Percentiles rank a stretch among this genome's conserved stretches.
Evolutionary conservation across 2,797 vertebrate species (phyloP).

Genomic region (Cynopterus sphinx): DNA sequence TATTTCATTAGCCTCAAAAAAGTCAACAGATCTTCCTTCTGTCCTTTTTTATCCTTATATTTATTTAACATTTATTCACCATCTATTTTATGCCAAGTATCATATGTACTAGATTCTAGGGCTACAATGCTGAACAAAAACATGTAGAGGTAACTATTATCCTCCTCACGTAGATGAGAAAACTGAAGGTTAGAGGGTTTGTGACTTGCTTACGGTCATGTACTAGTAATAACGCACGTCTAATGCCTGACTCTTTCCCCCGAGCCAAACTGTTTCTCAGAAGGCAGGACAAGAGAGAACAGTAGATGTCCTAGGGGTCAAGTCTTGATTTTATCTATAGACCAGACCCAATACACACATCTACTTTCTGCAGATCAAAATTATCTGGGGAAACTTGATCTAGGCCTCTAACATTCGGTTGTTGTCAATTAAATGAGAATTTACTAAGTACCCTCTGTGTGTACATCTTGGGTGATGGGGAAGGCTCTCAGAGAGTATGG

Average conservation of each 20-base stretch:
- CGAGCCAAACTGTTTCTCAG: neutral
- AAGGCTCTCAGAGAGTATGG: neutral
- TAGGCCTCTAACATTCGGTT: neutral
- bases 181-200: neutral
- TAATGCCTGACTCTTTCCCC: neutral
- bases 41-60: neutral
- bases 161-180: neutral
- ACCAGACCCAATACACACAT: neutral
- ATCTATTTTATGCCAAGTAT: neutral
- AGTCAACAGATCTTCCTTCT: neutral
- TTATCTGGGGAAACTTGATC: neutral
- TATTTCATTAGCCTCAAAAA: neutral
- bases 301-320: neutral
- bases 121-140: neutral
- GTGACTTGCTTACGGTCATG: neutral
- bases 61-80: neutral
- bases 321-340: neutral
- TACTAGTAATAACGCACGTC: neutral
- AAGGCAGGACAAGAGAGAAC: neutral
- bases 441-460: neutral
- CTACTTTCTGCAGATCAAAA: neutral
- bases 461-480: neutral
- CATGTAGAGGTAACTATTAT: neutral
- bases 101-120: no score
- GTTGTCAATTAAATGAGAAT: neutral